phyloP scores from a whole-genome alignment of 2,888 invertebrate species.

The Nomada flava region DNA sequence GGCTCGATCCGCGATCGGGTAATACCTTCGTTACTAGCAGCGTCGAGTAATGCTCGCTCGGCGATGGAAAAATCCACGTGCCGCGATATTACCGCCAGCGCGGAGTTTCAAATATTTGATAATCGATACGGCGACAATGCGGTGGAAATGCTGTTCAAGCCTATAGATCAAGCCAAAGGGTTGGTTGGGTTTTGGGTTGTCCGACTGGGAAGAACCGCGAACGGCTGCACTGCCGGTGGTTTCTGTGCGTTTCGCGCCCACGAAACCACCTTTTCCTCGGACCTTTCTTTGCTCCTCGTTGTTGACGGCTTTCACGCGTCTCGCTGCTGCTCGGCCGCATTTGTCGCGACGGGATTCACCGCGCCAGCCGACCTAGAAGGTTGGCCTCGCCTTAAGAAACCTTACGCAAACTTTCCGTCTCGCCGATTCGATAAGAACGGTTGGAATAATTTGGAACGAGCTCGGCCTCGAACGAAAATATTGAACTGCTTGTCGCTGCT shows the following conservation, averaged over 20 bases:
- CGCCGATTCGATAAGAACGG: slow-evolving; percentile 29
- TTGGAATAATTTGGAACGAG: slow-evolving; percentile 42
- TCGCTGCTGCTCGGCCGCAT: background rate
- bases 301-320: slow-evolving; percentile 23
- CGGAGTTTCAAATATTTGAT: background rate
- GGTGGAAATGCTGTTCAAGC: too few relatives aligned
- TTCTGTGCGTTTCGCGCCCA: too few relatives aligned
- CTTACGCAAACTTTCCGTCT: slow-evolving; percentile 14
- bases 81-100: background rate
- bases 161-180: too few relatives aligned
- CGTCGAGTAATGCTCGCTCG: background rate
- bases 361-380: slow-evolving; percentile 44
- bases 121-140: background rate
- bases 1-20: background rate
- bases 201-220: slow-evolving; percentile 50
- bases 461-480: background rate
- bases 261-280: background rate
- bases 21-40: slow-evolving; percentile 21
- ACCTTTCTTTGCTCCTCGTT: slow-evolving; percentile 2
- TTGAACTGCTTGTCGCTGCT: too few relatives aligned
- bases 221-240: too few relatives aligned
- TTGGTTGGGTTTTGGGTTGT: slow-evolving; percentile 17
- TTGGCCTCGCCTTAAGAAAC: slow-evolving; percentile 38
- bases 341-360: slow-evolving; percentile 51
- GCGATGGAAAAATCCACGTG: too few relatives aligned